A percentile compares a stretch with the other conserved stretches of the same genome.
Evolutionary conservation across 2,888 invertebrate genomes (phyloP).

Genomic region (Cyrtodaria siliqua): DNA sequence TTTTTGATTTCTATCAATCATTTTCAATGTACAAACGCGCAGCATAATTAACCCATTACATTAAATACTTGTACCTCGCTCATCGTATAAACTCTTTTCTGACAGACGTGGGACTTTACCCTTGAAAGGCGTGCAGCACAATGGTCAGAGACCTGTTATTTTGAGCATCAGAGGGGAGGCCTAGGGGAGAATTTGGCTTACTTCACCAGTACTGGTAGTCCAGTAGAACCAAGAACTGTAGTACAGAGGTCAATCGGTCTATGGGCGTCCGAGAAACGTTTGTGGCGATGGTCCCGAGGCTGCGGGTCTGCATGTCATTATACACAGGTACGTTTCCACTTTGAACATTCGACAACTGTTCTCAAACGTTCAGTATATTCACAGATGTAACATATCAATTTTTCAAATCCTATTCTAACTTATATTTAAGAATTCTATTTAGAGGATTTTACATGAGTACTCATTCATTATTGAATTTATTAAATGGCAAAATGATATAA

Average conservation of each 20-base stretch:
- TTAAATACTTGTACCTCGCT: too few species aligned
- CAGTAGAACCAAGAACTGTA: constrained; percentile 47
- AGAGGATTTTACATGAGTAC: too few species aligned
- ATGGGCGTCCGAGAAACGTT: constrained; percentile 75
- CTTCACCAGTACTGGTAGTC: constrained; percentile 66
- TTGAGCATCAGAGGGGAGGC: constrained; percentile 73
- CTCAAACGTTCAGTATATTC: too few species aligned
- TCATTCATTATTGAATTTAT: too few species aligned
- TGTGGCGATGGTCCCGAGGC: constrained; percentile 61
- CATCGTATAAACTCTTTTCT: not conserved
- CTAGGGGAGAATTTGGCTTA: constrained; percentile 78
- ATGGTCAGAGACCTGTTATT: constrained; percentile 74
- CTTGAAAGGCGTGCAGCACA: constrained; percentile 64
- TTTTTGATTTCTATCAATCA: too few species aligned
- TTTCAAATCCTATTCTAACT: too few species aligned
- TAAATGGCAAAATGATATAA: too few species aligned
- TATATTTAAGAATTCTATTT: too few species aligned
- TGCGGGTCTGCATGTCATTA: constrained; percentile 78
- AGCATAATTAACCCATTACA: too few species aligned
- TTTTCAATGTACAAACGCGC: too few species aligned
- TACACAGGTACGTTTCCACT: constrained; percentile 73
- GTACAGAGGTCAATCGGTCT: constrained; percentile 66
- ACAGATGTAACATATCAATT: too few species aligned
- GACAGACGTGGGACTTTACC: constrained; percentile 66
- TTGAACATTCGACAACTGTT: too few species aligned